Evolutionary conservation across 2,888 invertebrate genomes (phyloP).

Genomic region (Habrosyne pyritoides): DNA sequence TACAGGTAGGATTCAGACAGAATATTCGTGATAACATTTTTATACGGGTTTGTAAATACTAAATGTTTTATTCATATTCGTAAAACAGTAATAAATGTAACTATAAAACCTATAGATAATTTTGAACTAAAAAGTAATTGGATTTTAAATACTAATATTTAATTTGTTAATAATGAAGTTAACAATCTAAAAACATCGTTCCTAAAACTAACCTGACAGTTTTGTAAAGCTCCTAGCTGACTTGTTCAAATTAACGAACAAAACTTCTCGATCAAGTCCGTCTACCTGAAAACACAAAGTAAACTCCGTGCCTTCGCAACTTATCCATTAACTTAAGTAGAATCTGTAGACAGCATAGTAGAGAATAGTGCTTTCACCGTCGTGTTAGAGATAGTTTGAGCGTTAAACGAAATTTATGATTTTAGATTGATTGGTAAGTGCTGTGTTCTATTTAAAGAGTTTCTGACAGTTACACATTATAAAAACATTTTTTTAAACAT

Average conservation of each 20-base stretch:
- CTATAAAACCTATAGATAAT: too few relatives aligned
- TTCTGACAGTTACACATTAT: constrained; percentile 19
- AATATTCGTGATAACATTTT: constrained; percentile 15
- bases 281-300: constrained; percentile 83
- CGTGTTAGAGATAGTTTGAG: constrained; percentile 65
- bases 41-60: neutral
- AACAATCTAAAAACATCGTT: constrained; percentile 51
- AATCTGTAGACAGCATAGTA: constrained; percentile 79
- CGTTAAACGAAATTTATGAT: constrained; percentile 72
- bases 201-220: constrained; percentile 68
- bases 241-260: constrained; percentile 82
- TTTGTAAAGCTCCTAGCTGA: constrained; percentile 67
- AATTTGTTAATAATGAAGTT: constrained; percentile 39
- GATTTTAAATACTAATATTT: constrained; percentile 18
- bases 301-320: constrained; percentile 81
- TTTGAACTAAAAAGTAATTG: too few relatives aligned
- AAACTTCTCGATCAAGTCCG: constrained; percentile 81
- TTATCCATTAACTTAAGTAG: constrained; percentile 83
- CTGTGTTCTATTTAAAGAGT: constrained; percentile 35
- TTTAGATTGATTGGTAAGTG: constrained; percentile 60
- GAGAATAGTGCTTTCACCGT: constrained; percentile 65
- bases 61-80: too few relatives aligned
- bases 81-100: too few relatives aligned
- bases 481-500: constrained; percentile 10
- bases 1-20: constrained; percentile 14